Evolutionary conservation across 1,140 invertebrate genomes (phyloP).

Genomic region (Hycleus cichorii): DNA sequence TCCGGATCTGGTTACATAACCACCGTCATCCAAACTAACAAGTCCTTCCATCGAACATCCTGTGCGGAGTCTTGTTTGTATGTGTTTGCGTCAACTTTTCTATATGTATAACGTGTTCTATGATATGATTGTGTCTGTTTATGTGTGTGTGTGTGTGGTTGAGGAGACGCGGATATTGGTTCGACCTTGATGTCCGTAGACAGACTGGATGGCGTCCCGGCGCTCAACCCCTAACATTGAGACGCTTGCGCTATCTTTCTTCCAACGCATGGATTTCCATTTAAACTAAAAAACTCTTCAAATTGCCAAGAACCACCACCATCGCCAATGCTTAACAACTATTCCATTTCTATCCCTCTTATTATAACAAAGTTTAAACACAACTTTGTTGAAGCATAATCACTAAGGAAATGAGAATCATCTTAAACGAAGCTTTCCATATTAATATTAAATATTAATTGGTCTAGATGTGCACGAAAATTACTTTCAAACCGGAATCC

Average conservation of each 20-base stretch:
- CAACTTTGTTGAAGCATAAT: not conserved
- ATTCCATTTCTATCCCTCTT: no score
- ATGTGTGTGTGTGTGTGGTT: not conserved
- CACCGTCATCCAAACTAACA: not conserved
- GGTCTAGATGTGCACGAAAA: not conserved
- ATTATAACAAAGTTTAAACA: not conserved
- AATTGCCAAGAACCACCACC: conserved; percentile 1
- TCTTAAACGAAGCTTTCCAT: not conserved
- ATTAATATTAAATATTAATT: conserved; percentile 13
- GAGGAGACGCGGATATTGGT: not conserved
- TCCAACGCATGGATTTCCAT: conserved; percentile 8
- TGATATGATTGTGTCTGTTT: no score
- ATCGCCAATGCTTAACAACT: no score
- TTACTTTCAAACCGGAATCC: not conserved
- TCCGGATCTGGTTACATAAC: not conserved
- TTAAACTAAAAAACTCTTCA: conserved; percentile 7
- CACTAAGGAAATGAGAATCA: conserved; percentile 8
- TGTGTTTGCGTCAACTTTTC: not conserved
- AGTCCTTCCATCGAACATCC: not conserved
- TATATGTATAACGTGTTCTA: not conserved
- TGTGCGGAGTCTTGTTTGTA: not conserved
- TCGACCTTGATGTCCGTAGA: conserved; percentile 32
- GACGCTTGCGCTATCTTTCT: conserved; percentile 22
- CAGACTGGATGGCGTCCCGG: conserved; percentile 33
- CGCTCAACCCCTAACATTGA: conserved; percentile 17